Conservation (phyloP, 2,797 vertebrate genomes). For the Trachops cirrhosus region DNA sequence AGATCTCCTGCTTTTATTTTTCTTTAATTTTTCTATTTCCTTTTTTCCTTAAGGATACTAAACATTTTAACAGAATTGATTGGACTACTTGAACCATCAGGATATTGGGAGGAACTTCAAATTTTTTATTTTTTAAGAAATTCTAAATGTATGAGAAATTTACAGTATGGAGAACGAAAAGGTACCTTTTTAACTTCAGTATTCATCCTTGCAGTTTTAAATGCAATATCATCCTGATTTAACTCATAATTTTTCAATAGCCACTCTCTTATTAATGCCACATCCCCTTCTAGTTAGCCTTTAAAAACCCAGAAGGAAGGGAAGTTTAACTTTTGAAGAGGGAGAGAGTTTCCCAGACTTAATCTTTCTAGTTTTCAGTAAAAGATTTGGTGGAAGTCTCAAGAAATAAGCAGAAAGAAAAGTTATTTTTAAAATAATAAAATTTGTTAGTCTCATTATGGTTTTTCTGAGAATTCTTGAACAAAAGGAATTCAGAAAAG, state of each 20-base stretch:
- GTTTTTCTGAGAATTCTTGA: constrained; percentile 40
- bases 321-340: constrained; percentile 54
- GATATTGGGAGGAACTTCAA: constrained; percentile 49
- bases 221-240: not conserved
- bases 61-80: constrained; percentile 31
- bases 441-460: not conserved
- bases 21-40: constrained; percentile 11
- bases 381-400: not conserved
- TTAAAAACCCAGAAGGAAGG: constrained; percentile 16
- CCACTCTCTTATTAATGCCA: not conserved
- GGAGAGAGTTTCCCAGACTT: not conserved
- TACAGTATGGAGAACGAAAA: constrained; percentile 75
- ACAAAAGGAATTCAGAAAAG: not conserved
- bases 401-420: not conserved
- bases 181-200: constrained; percentile 65
- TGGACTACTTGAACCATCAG: constrained; percentile 40
- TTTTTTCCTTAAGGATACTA: constrained; percentile 63
- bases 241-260: constrained; percentile 3
- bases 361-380: constrained; percentile 18
- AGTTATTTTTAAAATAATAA: constrained; percentile 11
- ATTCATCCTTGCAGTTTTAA: constrained; percentile 23
- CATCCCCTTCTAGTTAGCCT: not conserved
- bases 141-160: constrained; percentile 73
- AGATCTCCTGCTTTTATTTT: constrained; percentile 25
- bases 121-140: constrained; percentile 65